phyloP scores from a whole-genome alignment of 92 coral and sea anemone genomes.

The Epizoanthus ramosus region DNA sequence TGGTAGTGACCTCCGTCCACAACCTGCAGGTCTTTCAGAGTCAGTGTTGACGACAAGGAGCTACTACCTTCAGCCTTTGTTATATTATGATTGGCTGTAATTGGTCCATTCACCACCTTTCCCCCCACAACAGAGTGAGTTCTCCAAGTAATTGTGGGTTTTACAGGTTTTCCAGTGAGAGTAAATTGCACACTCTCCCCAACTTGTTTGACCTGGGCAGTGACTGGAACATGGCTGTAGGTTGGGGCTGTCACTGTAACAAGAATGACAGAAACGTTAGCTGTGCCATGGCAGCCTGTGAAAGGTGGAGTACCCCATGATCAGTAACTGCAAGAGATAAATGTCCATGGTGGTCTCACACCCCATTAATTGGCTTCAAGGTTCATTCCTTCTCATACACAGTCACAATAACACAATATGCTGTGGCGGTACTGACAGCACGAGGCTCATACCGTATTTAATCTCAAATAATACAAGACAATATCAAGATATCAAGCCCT shows the following conservation, averaged over 20 bases:
- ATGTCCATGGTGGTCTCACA: too few species aligned
- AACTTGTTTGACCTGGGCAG: conserved; percentile 4
- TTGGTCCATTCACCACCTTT: background rate
- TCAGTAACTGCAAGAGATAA: too few species aligned
- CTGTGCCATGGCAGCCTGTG: too few species aligned
- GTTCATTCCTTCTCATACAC: too few species aligned
- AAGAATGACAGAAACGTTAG: too few species aligned
- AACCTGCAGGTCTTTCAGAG: background rate
- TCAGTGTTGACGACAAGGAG: background rate
- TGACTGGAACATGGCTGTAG: background rate
- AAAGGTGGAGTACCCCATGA: too few species aligned
- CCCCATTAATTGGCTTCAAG: too few species aligned
- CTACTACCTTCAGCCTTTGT: background rate
- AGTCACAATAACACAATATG: too few species aligned
- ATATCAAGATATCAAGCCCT: too few species aligned
- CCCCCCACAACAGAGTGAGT: background rate
- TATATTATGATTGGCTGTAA: background rate
- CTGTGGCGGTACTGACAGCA: too few species aligned
- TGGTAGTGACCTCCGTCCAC: background rate
- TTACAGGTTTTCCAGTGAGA: background rate
- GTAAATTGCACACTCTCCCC: background rate
- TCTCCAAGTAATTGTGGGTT: background rate
- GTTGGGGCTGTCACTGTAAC: background rate
- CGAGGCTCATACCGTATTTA: too few species aligned
- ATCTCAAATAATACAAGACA: too few species aligned